Evolutionary conservation across 2,888 invertebrate species (phyloP), one percentile per base, ranked within the genome.

Genomic region (Cylloceria caligata): DNA sequence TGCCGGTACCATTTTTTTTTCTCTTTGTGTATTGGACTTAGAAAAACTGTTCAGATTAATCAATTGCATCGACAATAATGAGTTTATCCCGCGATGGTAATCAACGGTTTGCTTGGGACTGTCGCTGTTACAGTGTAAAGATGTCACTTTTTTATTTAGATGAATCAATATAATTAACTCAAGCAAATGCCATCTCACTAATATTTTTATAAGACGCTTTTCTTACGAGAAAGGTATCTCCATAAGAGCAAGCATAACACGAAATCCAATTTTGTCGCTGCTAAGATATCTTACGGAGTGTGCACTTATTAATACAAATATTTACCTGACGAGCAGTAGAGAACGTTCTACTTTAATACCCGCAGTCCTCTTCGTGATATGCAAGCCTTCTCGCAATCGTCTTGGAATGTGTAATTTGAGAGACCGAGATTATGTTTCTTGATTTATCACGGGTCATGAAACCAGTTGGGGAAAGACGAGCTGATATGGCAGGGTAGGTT

Each of bases 391-490:
- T 47, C 60, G 85, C 84, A 84, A 86, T 88, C 86, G 84, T 71
- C 84, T 68, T 73, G 82, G 81, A 86, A 88, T 86, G 84, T 83
- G 80, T 81, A 76, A 81, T 83, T 82, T 83, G 80, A 64, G 64
- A 74, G 45, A 71, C 68, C 84, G 79, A 87, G 85, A 88, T 87
- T 87, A 88, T 85, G 80, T 74, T 81, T 78, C 81, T 77, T 86
- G 88, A 88, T 87, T 88, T 87, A 87, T 88, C 85, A 84, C 73
- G 83, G 84, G 73, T 84, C 83, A 86, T 85, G 85, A 64, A 81
- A 79, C 82, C 77, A 65, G 45, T 52, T 21, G 57, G 67, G 73
- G 78, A 74, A 80, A 74, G 69, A 78, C 45, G 68, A 47, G 78
- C 71, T 62, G 24, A 47, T 27, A 67, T 36, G 42, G 47, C 30